Conservation (phyloP, 2,888 invertebrate species). For the Calameuta pallipes region DNA sequence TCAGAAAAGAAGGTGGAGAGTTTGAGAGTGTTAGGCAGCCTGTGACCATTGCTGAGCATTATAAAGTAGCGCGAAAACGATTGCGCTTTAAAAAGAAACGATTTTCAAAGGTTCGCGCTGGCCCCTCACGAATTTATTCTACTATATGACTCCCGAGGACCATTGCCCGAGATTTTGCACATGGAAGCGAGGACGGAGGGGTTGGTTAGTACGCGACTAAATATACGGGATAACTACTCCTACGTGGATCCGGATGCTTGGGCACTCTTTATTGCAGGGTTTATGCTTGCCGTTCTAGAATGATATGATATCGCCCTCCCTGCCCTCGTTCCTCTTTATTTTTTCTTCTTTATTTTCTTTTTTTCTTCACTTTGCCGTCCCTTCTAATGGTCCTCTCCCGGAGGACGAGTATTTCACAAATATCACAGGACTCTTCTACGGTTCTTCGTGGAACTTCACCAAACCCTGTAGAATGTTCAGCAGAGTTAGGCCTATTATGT, state of each 20-base stretch:
- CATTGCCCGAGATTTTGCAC: slow-evolving; percentile 18
- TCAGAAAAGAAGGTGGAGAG: background rate
- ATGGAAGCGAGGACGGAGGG: too few relatives aligned
- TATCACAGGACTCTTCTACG: slow-evolving; percentile 7
- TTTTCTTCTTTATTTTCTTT: background rate
- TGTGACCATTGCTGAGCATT: slow-evolving; percentile 14
- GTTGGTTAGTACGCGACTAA: slow-evolving; percentile 8
- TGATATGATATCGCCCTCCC: background rate
- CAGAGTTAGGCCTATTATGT: too few relatives aligned
- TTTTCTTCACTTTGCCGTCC: background rate
- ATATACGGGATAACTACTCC: slow-evolving; percentile 21
- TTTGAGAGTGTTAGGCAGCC: slow-evolving; percentile 9
- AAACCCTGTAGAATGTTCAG: too few relatives aligned
- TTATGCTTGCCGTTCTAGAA: slow-evolving; percentile 9
- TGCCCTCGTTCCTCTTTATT: slow-evolving; percentile 9
- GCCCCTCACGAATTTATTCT: background rate
- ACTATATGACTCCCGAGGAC: background rate
- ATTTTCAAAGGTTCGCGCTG: background rate
- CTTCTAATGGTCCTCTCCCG: slow-evolving; percentile 14
- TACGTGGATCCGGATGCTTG: slow-evolving; percentile 16
- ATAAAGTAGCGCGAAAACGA: slow-evolving; percentile 21
- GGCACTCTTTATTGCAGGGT: slow-evolving; percentile 19
- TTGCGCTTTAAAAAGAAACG: slow-evolving; percentile 2
- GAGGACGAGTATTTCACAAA: slow-evolving; percentile 18
- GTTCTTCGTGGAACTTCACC: too few relatives aligned